Evolutionary conservation across 2,113 vertebrate species (phyloP), one percentile per base, ranked within the genome.

Genomic region (Chamaea fasciata): DNA sequence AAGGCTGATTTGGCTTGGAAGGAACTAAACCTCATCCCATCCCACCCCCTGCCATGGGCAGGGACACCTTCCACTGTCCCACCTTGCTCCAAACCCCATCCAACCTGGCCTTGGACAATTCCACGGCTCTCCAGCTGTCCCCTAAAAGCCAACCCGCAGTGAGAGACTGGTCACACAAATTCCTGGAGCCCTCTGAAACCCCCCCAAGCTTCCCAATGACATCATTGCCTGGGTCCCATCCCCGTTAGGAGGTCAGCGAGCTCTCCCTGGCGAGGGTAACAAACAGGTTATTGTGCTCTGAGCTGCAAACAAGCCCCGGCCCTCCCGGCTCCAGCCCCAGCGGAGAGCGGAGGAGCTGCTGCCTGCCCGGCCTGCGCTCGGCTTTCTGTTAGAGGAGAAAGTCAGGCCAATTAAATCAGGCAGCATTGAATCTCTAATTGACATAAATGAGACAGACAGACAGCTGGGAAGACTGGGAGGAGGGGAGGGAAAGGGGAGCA

Each of bases 361-460:
- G 86, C 90, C 42, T 59, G 75, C 80, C 83, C 24, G 62, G 55
- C 95, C 94, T 92, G 60, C 11, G 3, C 81, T 65, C 42, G 47
- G 70, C 60, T 56, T 96, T 96, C 95, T 90, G 74, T 81, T 37
- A 69, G 83, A 93, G 96, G 85, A 85, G 96, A 97, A 97, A 97
- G 80, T 96, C 96, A 97, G 96, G 96, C 93, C 96, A 97, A 96
- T 97, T 98, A 96, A 97, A 97, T 97, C 95, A 97, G 96, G 95
- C 96, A 95, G 96, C 96, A 96, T 76, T 97, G 92, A 97, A 95
- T 97, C 94, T 90, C 96, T 98, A 98, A 98, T 97, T 97, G 97
- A 98, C 97, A 97, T 92, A 97, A 98, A 98, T 98, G 96, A 98
- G 97, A 97, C 91, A 98, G 96, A 97, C 97, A 97, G 97, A 97